A percentile compares a stretch with the other conserved stretches of the same genome.
These are phyloP conservation scores for Spisula solida DNA, from an alignment of 2,888 invertebrate species.

Conservation along the genomic window DNA sequence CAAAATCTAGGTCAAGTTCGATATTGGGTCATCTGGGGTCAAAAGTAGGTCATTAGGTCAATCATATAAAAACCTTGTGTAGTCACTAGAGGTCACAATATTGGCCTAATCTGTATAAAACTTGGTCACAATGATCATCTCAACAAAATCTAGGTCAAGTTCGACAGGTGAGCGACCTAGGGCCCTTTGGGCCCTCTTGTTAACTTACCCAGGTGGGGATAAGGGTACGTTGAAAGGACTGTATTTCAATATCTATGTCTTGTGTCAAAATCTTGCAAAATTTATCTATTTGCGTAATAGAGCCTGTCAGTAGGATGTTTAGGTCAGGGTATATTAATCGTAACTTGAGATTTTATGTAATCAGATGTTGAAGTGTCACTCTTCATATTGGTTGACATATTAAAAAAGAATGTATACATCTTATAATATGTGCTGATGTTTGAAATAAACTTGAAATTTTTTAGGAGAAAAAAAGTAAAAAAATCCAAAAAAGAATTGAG, in stretches of 20 bases:
- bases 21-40: too few species aligned
- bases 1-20: too few species aligned
- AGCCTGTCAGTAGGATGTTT: constrained; percentile 40
- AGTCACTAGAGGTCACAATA: too few species aligned
- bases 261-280: constrained; percentile 20
- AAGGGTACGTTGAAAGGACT: neutral
- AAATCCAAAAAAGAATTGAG: neutral
- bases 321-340: constrained; percentile 57
- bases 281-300: constrained; percentile 46
- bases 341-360: constrained; percentile 44
- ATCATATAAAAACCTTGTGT: too few species aligned
- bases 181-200: too few species aligned
- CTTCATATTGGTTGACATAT: constrained; percentile 29
- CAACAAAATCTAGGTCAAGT: too few species aligned
- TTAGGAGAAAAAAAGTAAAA: too few species aligned
- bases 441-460: neutral
- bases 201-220: constrained; percentile 11
- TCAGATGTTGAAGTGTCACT: constrained; percentile 25
- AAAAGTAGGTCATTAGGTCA: too few species aligned
- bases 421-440: too few species aligned
- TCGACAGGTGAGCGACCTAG: too few species aligned
- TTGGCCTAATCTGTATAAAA: too few species aligned
- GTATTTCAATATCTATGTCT: constrained; percentile 33
- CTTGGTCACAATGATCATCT: too few species aligned
- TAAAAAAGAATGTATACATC: constrained; percentile 12